Evolutionary conservation across 1,140 invertebrate genomes (phyloP), one percentile per base, ranked within the genome.

Genomic region (Lepidurus packardi): DNA sequence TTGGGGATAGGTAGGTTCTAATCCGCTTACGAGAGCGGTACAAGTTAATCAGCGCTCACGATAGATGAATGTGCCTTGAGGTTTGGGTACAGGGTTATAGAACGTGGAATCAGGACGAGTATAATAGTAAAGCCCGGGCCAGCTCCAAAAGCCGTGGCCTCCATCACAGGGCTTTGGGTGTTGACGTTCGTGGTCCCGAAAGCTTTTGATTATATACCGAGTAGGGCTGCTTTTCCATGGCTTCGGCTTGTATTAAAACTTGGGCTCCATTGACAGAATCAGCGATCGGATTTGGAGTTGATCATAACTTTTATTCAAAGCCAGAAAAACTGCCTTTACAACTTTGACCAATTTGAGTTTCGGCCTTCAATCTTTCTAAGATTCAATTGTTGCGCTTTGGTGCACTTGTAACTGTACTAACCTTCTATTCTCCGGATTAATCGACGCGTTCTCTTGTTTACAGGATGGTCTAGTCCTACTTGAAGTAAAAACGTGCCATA

Each of bases 31-130:
- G 53, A 21, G 53, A 65, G 13, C 53, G 53, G 53, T 21, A 16
- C 53, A 65, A 65, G 53, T 65, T 65, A 65, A 65, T 65, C 53
- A 65, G 53, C 21, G 53, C 21, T 65, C 53, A 65, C 53, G 53
- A 65, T 21, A 21, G 53, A 65, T 34, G 53, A 65, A 65, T 65
- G 21, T 21, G 53, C 8, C 53, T 65, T 65, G 53, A 65, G 53
- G 53, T 65, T 65, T 65, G 8, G 53, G 53, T 65, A 65, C 53
- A 65, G 53, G 53, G 53, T 65, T 65, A 65, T 65, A 65, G 53
- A 65, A 65, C 16, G 53, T n/a, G 53, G 21, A n/a, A 65, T 65
- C 53, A 65, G 16, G 53, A 65, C 53, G 21, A 65, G 53, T 65
- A 65, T n/a, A 65, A 65, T 65, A 65, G 53, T 65, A 65, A 65